A percentile compares a stretch with the other conserved stretches of the same genome.
Conservation (phyloP, 2,113 vertebrate genomes). For the Myanophis thanlyinensis region DNA sequence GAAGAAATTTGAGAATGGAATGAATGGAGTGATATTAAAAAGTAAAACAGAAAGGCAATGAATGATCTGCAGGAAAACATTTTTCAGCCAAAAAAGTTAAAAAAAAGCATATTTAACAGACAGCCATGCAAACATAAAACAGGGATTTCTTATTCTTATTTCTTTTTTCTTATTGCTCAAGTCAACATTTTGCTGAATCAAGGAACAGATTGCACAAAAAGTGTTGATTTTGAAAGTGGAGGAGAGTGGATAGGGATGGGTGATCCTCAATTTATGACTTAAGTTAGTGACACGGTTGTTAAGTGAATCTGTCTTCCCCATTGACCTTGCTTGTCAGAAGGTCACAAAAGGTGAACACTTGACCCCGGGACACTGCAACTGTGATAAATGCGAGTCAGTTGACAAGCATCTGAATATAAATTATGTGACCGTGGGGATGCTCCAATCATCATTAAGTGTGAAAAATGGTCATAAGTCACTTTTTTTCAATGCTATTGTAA, state of each 20-base stretch:
- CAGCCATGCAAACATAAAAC: neutral
- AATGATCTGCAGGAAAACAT: neutral
- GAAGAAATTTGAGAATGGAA: neutral
- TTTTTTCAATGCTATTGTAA: neutral
- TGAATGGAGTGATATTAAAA: neutral
- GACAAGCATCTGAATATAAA: neutral
- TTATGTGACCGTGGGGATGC: neutral
- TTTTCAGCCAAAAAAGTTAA: neutral
- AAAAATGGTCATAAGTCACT: neutral
- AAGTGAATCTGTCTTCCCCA: neutral
- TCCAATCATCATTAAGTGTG: neutral
- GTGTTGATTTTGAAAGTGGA: neutral
- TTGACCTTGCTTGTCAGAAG: neutral
- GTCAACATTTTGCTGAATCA: neutral
- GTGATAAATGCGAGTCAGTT: neutral
- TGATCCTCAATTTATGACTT: neutral
- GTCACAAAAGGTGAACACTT: neutral
- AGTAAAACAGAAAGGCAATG: neutral
- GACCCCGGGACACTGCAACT: neutral
- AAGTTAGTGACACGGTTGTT: neutral
- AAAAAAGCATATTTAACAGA: neutral
- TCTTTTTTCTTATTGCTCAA: neutral
- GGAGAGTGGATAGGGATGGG: neutral
- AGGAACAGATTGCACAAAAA: neutral
- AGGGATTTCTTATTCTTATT: neutral